Percentiles rank a stretch among this genome's conserved stretches.
These are phyloP conservation scores for Spheniscus humboldti DNA, from an alignment of 2,797 vertebrate species.

Conservation along the genomic window DNA sequence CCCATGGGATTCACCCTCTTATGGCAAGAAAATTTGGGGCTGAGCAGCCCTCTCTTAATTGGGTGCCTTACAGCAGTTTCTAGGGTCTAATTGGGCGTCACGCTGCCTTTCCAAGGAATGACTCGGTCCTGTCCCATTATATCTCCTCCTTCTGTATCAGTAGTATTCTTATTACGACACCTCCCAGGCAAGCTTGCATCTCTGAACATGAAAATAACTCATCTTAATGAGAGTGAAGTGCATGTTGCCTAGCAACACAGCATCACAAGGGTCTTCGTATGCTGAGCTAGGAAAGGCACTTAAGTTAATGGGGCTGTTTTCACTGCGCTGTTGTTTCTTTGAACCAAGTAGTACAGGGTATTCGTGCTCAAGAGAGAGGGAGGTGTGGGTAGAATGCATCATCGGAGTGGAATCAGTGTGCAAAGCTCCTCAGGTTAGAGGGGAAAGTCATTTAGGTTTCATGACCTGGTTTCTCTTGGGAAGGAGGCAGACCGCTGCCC, in stretches of 20 bases:
- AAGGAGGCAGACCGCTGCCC: background rate
- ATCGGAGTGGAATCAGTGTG: background rate
- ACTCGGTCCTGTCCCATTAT: background rate
- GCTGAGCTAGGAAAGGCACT: background rate
- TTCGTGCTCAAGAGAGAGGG: background rate
- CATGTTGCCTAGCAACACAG: constrained; percentile 5
- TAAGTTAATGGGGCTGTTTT: background rate
- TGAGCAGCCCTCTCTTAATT: background rate
- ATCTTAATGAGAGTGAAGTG: constrained; percentile 33
- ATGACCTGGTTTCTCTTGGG: background rate
- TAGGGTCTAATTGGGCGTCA: background rate
- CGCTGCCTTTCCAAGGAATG: background rate
- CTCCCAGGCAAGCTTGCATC: constrained; percentile 10
- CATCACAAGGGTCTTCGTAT: background rate
- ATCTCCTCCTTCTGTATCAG: background rate
- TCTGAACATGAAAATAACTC: constrained; percentile 18
- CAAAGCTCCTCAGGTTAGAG: background rate
- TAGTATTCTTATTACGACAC: background rate
- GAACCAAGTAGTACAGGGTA: background rate
- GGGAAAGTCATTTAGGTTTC: background rate
- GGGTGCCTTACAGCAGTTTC: background rate
- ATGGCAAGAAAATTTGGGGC: background rate
- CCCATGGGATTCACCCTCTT: background rate
- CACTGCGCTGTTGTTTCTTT: background rate
- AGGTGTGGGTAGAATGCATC: background rate